phyloP scores from a whole-genome alignment of 2,888 invertebrate species.

The Erebia aethiops region DNA sequence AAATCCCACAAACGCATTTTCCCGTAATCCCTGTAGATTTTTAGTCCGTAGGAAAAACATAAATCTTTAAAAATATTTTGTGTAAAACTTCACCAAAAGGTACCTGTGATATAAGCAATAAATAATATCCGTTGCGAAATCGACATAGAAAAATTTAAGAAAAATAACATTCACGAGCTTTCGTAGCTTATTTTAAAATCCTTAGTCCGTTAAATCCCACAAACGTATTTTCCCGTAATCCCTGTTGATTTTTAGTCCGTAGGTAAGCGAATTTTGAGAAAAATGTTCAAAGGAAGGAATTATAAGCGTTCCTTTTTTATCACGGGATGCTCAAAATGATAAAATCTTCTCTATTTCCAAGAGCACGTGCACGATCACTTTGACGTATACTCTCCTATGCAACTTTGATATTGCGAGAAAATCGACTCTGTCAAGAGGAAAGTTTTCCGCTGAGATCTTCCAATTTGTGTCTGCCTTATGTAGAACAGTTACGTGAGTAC shows the following conservation, averaged over 20 bases:
- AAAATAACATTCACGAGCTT: not conserved
- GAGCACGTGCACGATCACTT: conserved; percentile 15
- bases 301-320: conserved; percentile 7
- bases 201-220: not conserved
- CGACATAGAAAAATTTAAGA: not conserved
- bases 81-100: no score
- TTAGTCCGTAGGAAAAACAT: no score
- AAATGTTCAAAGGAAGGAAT: conserved; percentile 10
- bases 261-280: not conserved
- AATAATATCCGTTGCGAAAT: not conserved
- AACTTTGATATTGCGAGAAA: conserved; percentile 21
- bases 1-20: no score
- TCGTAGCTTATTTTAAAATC: not conserved
- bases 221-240: not conserved
- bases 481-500: not conserved
- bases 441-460: conserved; percentile 13
- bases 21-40: no score
- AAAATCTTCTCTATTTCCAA: not conserved
- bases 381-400: conserved; percentile 22
- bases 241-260: not conserved
- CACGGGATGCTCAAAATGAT: not conserved
- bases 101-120: no score
- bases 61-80: no score
- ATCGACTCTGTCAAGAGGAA: conserved; percentile 1
- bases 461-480: conserved; percentile 12